Evolutionary conservation across 2,888 invertebrate species (phyloP).

Genomic region (Hydrotaea cyrtoneurina): DNA sequence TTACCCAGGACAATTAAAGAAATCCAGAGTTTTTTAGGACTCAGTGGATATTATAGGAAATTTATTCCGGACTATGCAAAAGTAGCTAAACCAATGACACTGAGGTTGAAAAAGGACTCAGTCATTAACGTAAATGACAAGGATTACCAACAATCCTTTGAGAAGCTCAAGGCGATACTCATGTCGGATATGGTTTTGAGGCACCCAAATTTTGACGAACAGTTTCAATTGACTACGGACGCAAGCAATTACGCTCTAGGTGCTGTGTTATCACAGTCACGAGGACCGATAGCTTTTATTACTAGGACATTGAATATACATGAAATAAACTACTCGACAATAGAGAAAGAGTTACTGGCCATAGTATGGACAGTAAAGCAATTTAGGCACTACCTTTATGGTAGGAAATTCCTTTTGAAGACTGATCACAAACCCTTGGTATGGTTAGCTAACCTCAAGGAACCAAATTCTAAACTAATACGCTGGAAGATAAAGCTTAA

Average conservation of each 20-base stretch:
- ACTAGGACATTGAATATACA: constrained; percentile 69
- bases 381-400: constrained; percentile 53
- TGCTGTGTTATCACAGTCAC: constrained; percentile 36
- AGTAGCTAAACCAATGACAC: constrained; percentile 65
- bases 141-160: constrained; percentile 46
- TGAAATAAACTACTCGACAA: constrained; percentile 60
- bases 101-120: constrained; percentile 56
- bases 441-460: constrained; percentile 49
- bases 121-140: constrained; percentile 46
- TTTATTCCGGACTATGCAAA: constrained; percentile 67
- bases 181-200: constrained; percentile 67
- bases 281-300: constrained; percentile 69
- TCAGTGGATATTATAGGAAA: constrained; percentile 69
- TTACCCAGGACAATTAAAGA: constrained; percentile 71
- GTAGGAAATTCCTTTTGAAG: constrained; percentile 49
- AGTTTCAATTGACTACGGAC: constrained; percentile 68
- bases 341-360: constrained; percentile 66
- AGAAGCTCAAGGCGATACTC: constrained; percentile 50
- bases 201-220: constrained; percentile 69
- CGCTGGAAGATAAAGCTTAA: constrained; percentile 43
- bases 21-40: constrained; percentile 71
- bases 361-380: constrained; percentile 53
- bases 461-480: constrained; percentile 46
- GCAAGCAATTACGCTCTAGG: neutral
- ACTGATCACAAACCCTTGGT: constrained; percentile 55